phyloP scores from a whole-genome alignment of 2,797 vertebrate genomes.

The Nyctalus aviator region DNA sequence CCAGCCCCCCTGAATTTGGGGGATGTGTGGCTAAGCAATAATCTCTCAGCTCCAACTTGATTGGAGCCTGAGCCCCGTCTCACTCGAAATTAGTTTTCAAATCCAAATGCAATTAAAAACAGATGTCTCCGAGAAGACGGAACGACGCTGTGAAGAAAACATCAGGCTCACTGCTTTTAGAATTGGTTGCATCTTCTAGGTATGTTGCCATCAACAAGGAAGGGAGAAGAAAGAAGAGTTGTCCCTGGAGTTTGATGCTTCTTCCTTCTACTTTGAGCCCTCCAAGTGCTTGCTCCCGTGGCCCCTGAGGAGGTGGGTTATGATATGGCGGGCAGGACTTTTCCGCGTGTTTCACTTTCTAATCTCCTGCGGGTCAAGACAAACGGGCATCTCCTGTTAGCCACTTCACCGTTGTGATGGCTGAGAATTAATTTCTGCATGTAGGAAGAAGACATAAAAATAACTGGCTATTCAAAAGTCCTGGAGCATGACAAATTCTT shows the following conservation, averaged over 20 bases:
- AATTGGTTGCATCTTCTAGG: conserved; percentile 73
- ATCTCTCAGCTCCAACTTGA: conserved; percentile 84
- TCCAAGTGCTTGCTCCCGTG: neutral
- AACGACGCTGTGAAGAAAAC: conserved; percentile 63
- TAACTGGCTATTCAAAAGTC: conserved; percentile 55
- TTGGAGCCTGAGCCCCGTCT: conserved; percentile 86
- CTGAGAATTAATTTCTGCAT: conserved; percentile 53
- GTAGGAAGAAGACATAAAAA: conserved; percentile 58
- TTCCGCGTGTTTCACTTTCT: neutral
- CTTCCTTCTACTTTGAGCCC: neutral
- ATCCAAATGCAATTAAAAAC: conserved; percentile 85
- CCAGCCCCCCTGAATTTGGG: conserved; percentile 48
- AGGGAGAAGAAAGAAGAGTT: conserved; percentile 68
- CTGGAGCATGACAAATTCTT: conserved; percentile 61
- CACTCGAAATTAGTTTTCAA: conserved; percentile 83
- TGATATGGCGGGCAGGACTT: neutral
- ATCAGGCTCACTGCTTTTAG: conserved; percentile 55
- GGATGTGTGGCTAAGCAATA: conserved; percentile 81
- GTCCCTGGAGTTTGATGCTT: neutral
- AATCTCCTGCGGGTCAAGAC: conserved; percentile 63
- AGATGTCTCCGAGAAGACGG: conserved; percentile 85
- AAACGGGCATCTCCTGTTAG: conserved; percentile 46
- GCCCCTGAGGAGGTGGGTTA: neutral
- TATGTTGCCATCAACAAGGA: conserved; percentile 79
- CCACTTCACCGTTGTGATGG: conserved; percentile 64